Percentiles rank a stretch among this genome's conserved stretches.
These are phyloP conservation scores for Xiphophorus couchianus DNA, from an alignment of 2,113 vertebrate genomes.

Conservation along the genomic window DNA sequence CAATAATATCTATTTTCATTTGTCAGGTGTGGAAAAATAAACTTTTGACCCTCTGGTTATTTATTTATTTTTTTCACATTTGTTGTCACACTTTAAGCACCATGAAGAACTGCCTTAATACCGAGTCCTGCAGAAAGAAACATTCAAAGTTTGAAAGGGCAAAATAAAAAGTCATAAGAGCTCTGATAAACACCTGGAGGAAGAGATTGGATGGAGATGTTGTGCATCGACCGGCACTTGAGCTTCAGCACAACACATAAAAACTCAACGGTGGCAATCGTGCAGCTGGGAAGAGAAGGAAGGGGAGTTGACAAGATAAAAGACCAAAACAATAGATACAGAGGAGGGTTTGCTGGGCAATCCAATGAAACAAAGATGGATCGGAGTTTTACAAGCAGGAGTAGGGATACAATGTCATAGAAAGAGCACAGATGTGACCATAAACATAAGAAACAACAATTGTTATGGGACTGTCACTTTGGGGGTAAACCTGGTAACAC, in stretches of 20 bases:
- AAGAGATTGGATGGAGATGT: slow-evolving; percentile 61
- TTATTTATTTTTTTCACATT: not conserved
- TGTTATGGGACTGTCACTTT: slow-evolving; percentile 63
- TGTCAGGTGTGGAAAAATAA: not conserved
- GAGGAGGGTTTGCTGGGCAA: slow-evolving; percentile 16
- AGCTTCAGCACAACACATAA: slow-evolving; percentile 51
- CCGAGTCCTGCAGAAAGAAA: slow-evolving; percentile 15
- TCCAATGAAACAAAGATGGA: slow-evolving; percentile 27
- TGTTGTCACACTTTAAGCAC: not conserved
- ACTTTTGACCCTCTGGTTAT: not conserved
- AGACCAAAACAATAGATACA: slow-evolving; percentile 7
- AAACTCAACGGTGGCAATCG: slow-evolving; percentile 38
- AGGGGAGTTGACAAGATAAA: slow-evolving; percentile 48
- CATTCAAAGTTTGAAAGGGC: slow-evolving; percentile 32
- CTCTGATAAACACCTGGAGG: slow-evolving; percentile 45
- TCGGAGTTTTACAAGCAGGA: slow-evolving; percentile 34
- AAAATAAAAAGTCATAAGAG: slow-evolving; percentile 38
- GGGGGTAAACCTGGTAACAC: slow-evolving; percentile 34
- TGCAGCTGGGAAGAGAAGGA: slow-evolving; percentile 15
- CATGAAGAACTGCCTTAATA: slow-evolving; percentile 28
- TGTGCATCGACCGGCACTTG: slow-evolving; percentile 51
- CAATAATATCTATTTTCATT: slow-evolving; percentile 1
- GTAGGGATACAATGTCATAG: slow-evolving; percentile 4
- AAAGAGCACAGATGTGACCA: slow-evolving; percentile 41
- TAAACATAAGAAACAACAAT: slow-evolving; percentile 52